Evolutionary conservation across 2,888 invertebrate species (phyloP).

Genomic region (Amphipoea lucens): DNA sequence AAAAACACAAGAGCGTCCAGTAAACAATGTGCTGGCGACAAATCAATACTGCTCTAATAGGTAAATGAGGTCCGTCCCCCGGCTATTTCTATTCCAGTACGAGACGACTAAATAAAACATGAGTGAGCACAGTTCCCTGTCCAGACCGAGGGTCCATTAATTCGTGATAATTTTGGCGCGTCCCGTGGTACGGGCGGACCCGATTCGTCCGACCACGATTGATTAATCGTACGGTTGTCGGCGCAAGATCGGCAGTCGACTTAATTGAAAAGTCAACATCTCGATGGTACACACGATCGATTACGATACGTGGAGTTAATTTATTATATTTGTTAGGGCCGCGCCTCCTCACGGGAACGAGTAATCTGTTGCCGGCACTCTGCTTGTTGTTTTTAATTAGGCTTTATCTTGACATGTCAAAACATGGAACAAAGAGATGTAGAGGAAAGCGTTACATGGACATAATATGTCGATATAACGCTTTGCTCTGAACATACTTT

Average conservation of each 20-base stretch:
- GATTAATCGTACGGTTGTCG: conserved; percentile 83
- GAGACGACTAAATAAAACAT: conserved; percentile 67
- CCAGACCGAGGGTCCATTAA: conserved; percentile 62
- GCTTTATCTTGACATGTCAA: conserved; percentile 51
- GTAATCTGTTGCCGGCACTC: conserved; percentile 59
- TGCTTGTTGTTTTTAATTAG: conserved; percentile 70
- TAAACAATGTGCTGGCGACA: conserved; percentile 17
- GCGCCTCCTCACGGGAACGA: conserved; percentile 49
- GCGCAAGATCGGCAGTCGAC: conserved; percentile 80
- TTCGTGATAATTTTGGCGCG: conserved; percentile 68
- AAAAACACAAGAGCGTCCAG: conserved; percentile 6
- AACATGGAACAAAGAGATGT: conserved; percentile 38
- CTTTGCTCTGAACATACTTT: no score
- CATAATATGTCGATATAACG: background rate
- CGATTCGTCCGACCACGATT: conserved; percentile 72
- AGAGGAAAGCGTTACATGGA: conserved; percentile 24
- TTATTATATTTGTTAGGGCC: conserved; percentile 77
- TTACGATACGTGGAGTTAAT: conserved; percentile 80
- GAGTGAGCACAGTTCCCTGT: conserved; percentile 59
- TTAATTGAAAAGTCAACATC: conserved; percentile 90
- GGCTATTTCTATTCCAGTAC: conserved; percentile 62
- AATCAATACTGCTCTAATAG: conserved; percentile 62
- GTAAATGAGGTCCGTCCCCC: conserved; percentile 59
- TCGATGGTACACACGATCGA: conserved; percentile 81
- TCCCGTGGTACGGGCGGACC: conserved; percentile 59